phyloP scores from a whole-genome alignment of 1,140 invertebrate genomes.

The Nilaparvata lugens region DNA sequence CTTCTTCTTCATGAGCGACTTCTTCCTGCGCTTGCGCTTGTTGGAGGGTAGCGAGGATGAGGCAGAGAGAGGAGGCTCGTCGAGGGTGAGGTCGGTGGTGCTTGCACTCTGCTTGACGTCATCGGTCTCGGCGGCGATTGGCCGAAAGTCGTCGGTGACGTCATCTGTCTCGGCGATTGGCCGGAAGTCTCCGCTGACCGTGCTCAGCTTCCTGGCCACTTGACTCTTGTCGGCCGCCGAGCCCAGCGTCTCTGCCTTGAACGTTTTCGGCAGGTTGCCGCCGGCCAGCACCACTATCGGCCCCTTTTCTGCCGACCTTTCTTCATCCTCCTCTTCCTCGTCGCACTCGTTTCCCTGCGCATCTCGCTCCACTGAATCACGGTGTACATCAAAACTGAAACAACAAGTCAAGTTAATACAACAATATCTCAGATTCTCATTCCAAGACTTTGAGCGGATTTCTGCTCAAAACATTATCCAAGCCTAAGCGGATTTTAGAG shows the following conservation, averaged over 20 bases:
- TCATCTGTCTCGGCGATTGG: conserved; percentile 24
- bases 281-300: neutral
- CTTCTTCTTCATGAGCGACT: conserved; percentile 67
- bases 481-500: no score
- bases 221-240: conserved; percentile 15
- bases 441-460: no score
- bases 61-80: neutral
- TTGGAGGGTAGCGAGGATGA: conserved; percentile 24
- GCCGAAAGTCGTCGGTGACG: neutral
- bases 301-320: neutral
- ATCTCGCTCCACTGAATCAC: neutral
- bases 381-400: neutral
- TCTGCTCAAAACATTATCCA: no score
- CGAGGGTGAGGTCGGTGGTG: conserved; percentile 16
- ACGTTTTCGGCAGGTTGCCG: conserved; percentile 27
- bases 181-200: conserved; percentile 26
- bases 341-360: conserved; percentile 5
- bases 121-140: conserved; percentile 8
- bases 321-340: neutral
- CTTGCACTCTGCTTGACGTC: conserved; percentile 6
- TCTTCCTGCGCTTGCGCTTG: conserved; percentile 67
- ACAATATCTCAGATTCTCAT: no score
- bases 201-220: conserved; percentile 20
- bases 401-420: no score
- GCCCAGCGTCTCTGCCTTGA: conserved; percentile 29